Evolutionary conservation across 2,888 invertebrate species (phyloP).

Genomic region (Marasmarcha lunaedactyla): DNA sequence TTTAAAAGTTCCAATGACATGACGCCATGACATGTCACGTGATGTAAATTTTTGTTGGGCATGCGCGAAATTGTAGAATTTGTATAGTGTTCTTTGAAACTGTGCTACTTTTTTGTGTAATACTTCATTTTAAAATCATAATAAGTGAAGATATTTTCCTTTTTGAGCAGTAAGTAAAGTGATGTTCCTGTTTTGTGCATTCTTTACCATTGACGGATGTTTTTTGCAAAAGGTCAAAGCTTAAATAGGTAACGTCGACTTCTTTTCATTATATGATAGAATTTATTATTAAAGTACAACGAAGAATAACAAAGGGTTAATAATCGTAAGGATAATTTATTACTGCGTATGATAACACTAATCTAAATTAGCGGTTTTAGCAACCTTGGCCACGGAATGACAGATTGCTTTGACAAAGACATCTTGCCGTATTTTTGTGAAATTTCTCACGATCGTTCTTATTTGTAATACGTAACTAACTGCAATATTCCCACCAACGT

Average conservation of each 20-base stretch:
- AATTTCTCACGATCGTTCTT: neutral
- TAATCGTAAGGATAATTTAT: too few species aligned
- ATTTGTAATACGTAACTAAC: neutral
- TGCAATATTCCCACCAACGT: too few species aligned
- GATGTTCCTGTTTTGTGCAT: slow-evolving; percentile 17
- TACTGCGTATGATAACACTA: neutral
- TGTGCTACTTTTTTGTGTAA: slow-evolving; percentile 36
- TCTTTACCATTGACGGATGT: slow-evolving; percentile 5
- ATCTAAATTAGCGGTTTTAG: neutral
- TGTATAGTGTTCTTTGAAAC: slow-evolving; percentile 56
- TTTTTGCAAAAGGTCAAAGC: slow-evolving; percentile 45
- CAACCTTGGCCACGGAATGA: slow-evolving; percentile 9
- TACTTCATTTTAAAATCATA: slow-evolving; percentile 29
- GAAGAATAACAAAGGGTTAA: too few species aligned
- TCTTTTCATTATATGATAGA: too few species aligned
- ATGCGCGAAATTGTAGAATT: slow-evolving; percentile 58
- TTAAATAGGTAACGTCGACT: slow-evolving; percentile 24
- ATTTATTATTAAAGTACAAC: too few species aligned
- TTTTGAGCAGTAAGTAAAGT: slow-evolving; percentile 20
- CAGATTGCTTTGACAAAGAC: slow-evolving; percentile 5
- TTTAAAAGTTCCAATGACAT: slow-evolving; percentile 9
- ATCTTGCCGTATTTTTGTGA: neutral
- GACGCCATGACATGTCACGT: slow-evolving; percentile 71
- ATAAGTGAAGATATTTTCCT: slow-evolving; percentile 21
- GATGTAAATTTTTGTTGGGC: slow-evolving; percentile 67